phyloP scores from a whole-genome alignment of 2,888 invertebrate species.

The Neuroscelio doddi region DNA sequence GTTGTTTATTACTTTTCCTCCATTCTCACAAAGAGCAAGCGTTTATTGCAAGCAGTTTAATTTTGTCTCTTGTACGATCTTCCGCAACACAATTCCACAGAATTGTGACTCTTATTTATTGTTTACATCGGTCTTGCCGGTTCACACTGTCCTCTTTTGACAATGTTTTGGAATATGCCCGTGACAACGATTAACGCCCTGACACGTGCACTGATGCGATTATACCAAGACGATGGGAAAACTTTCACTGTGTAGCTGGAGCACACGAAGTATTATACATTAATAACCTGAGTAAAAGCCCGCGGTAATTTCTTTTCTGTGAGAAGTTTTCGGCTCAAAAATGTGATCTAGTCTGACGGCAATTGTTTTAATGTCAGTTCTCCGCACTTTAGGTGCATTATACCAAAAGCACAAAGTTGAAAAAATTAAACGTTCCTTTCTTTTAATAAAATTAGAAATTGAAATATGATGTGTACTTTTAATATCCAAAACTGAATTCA shows the following conservation, averaged over 20 bases:
- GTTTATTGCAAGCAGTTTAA: constrained; percentile 3
- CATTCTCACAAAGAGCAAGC: not conserved
- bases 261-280: constrained; percentile 34
- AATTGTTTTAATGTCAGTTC: constrained; percentile 41
- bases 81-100: constrained; percentile 4
- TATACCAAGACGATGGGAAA: constrained; percentile 55
- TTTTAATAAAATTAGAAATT: constrained; percentile 39
- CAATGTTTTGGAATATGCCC: constrained; percentile 44
- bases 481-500: constrained; percentile 16
- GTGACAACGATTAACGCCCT: constrained; percentile 42
- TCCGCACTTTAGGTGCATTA: constrained; percentile 33
- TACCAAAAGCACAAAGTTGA: constrained; percentile 24
- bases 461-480: constrained; percentile 38
- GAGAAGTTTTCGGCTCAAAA: constrained; percentile 42
- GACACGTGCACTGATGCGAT: constrained; percentile 53
- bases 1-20: not conserved
- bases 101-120: constrained; percentile 15
- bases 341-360: constrained; percentile 39
- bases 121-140: constrained; percentile 16
- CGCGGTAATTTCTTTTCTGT: constrained; percentile 42
- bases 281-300: constrained; percentile 47
- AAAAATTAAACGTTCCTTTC: constrained; percentile 38
- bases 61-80: constrained; percentile 3
- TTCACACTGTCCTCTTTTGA: constrained; percentile 10
- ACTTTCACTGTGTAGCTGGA: constrained; percentile 42